Base-by-base conservation (phyloP, 1,140 invertebrate genomes). In the Drosophila bifasciata region DNA sequence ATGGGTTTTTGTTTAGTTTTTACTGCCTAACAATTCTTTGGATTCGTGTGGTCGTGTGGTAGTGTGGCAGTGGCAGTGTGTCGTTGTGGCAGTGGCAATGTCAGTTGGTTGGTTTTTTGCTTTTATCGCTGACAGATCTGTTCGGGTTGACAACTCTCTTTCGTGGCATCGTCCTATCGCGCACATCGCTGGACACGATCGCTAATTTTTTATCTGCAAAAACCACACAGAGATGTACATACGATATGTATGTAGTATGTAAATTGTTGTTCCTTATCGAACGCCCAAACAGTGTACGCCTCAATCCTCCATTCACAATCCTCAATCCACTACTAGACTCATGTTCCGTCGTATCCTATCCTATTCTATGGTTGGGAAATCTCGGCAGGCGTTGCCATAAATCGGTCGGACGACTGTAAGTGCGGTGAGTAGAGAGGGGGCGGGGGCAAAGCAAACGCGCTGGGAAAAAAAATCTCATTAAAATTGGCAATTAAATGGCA, bases 401-500 rank as follows among this genome's bases (percentile, higher is more conserved):
- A 73, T 64, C 17, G 44, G 11, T 13, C 15, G 44, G 17, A 32
- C 15, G 49, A 45, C 39, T 51, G 50, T 53, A 41, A 49, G 50
- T 40, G 19, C 19, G 16, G 44, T 25, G 44, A 15, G 39, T 28
- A 28, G 19, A 48, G 58, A 17, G 25, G 69, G n/a, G n/a, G n/a
- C n/a, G n/a, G n/a, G n/a, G n/a, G n/a, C n/a, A 45, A 63, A 73
- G 75, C 67, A 61, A 68, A 25, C 11, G 43, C 17, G 73, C 49
- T 76, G 63, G 67, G 68, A 85, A 85, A 72, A 85, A 85, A 86
- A 86, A 86, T 88, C 83, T 86, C 83, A 86, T 86, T 86, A 86
- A 86, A 86, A 86, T 83, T 80, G 78, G 83, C 83, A 86, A 88
- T 86, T 86, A 88, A 86, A 86, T 88, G 78, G 84, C 74, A 86